These are phyloP conservation scores for Tribolium freemani DNA, from an alignment of 2,888 invertebrate genomes.

Conservation along the genomic window DNA sequence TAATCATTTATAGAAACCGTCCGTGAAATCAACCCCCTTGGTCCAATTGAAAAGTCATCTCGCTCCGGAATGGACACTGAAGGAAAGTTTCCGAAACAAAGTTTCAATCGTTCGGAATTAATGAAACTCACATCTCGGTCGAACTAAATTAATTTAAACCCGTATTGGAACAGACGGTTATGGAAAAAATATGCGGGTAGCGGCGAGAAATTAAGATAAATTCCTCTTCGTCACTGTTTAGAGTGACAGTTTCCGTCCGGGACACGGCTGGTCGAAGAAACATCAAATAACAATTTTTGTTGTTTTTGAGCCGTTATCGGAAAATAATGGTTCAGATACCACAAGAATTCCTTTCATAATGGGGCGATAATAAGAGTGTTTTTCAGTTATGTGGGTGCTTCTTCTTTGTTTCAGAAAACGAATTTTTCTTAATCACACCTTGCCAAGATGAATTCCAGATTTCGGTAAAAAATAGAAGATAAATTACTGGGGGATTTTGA, in stretches of 20 bases:
- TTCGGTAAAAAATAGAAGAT: not conserved
- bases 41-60: constrained; percentile 36
- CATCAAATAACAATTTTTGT: constrained; percentile 31
- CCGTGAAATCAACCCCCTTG: constrained; percentile 8
- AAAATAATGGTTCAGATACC: constrained; percentile 13
- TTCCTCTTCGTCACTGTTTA: not conserved
- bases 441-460: constrained; percentile 10
- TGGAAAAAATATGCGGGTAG: constrained; percentile 16
- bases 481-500: not conserved
- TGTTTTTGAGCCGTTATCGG: constrained; percentile 11
- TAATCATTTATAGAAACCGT: constrained; percentile 22
- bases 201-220: constrained; percentile 26
- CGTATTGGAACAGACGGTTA: constrained; percentile 22
- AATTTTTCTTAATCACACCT: constrained; percentile 21
- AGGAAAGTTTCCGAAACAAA: constrained; percentile 14
- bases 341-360: not conserved
- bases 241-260: not conserved
- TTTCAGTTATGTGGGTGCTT: not conserved
- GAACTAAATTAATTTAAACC: constrained; percentile 25
- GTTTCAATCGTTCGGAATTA: constrained; percentile 7
- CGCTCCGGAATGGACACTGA: constrained; percentile 11
- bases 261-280: not conserved
- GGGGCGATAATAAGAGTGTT: constrained; percentile 6
- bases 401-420: constrained; percentile 8
- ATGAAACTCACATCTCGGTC: constrained; percentile 9